Base-by-base conservation (phyloP, 2,888 invertebrate species). In the Ectemnius cavifrons region DNA sequence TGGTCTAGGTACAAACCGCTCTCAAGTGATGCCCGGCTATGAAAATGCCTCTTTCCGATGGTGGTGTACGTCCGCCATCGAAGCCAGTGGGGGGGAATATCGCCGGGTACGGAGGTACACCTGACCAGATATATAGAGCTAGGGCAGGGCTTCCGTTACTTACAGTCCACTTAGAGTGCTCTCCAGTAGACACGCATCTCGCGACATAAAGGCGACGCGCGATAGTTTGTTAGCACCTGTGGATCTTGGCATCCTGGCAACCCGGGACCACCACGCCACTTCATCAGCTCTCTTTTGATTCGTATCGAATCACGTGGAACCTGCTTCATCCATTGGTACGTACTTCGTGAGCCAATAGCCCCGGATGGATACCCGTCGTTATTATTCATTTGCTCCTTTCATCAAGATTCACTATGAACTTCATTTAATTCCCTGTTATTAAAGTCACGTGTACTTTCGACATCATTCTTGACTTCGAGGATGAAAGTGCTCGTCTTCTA, bases 71-170 rank as follows among this genome's bases (percentile, higher is more conserved):
- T 75, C 63, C 45, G 23, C 49, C 13, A 63, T 46, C 27, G 52
- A 11, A 75, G 81, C 23, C 88, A 85, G 89, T 89, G 90, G 89
- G 67, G 23, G 37, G 85, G 78, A 85, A 87, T 88, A 88, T 87
- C 87, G 88, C 89, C 86, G 86, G 84, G 88, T 86, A 88, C 87
- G 86, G 89, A 84, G 88, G 89, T 89, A 89, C 87, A 90, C 88
- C 89, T 89, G 90, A 89, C 89, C 89, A 91, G 91, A 90, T 91
- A 91, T 91, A 91, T 91, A 91, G 91, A 91, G 91, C 91, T 91
- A 90, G 90, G 90, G 90, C 91, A 90, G 88, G 90, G 88, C 89
- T 90, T 89, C 89, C 89, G 90, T 89, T 89, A 90, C 90, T 87
- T 89, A 91, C 91, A 91, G 91, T 91, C 89, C 86, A 86, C 89